Base-by-base conservation (phyloP, 2,888 invertebrate genomes). In the Troides helena region DNA sequence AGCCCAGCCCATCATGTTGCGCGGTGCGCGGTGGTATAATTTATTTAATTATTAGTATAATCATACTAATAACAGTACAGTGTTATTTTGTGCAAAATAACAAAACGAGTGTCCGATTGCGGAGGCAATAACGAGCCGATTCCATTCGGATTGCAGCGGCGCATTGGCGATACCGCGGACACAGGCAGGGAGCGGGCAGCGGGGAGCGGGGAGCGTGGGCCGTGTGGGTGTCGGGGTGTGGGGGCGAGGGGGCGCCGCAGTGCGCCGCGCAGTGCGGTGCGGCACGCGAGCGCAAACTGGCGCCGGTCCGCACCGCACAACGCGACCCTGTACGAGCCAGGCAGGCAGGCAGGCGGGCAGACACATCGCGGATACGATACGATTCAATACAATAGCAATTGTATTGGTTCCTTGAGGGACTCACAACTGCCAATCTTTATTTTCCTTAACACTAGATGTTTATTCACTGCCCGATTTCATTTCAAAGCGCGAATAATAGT, bases 321-420 rank as follows among this genome's bases (percentile, higher is more conserved):
- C 30, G 3, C 30, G 30, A 21, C 21, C 21, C 21, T 21, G 21
- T 21, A 21, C 21, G 21, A 21, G 21, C 4, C 30, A 5, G 30
- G 30, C 58, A 21, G 21, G 21, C 23, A 25, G 10, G 23, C 23
- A 30, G 30, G 5, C 30, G 0, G 23, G 5, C 30, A 2, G 23
- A 10, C 23, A 8, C 30, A 59, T 14, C 3, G 23, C 14, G 23
- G 36, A 61, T 18, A n/a, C n/a, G 36, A 61, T 18, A n/a, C n/a
- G 18, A 61, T 61, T 61, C n/a, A n/a, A n/a, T 61, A n/a, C 36
- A 39, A 64, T 64, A 53, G 23, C 53, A 17, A 10, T 53, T 14
- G 53, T 53, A n/a, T 53, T 17, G 53, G 14, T n/a, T 53, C 53
- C 53, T 53, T 17, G 18, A 17, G 53, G 6, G 53, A 17, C 1